Percentiles rank a stretch among this genome's conserved stretches.
Evolutionary conservation across 64 coral and sea anemone genomes (phyloP).

Genomic region (Stichodactyla mertensii): DNA sequence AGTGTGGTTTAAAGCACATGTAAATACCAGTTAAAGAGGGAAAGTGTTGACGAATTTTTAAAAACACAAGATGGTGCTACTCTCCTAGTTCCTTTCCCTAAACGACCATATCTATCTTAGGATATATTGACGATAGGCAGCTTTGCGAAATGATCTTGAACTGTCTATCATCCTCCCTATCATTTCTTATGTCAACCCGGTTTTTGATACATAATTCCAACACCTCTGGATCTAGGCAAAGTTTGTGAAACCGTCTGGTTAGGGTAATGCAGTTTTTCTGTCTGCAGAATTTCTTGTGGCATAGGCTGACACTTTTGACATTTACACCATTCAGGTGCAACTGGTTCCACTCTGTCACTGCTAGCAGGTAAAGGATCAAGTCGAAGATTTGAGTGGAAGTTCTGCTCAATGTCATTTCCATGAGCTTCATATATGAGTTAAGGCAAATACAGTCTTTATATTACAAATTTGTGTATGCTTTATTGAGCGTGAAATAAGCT

Average conservation of each 20-base stretch:
- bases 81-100: conserved; percentile 23
- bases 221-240: conserved; percentile 18
- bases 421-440: no score
- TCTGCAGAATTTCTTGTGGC: conserved; percentile 4
- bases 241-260: not conserved
- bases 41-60: not conserved
- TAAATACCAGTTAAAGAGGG: conserved; percentile 24
- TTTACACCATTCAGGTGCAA: conserved; percentile 24
- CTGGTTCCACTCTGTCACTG: no score
- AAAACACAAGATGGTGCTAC: conserved; percentile 29
- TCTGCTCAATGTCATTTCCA: no score
- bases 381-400: no score
- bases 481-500: no score
- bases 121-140: conserved; percentile 27
- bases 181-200: not conserved
- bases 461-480: no score
- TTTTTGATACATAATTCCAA: conserved; percentile 1
- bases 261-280: not conserved
- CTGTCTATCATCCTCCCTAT: conserved; percentile 17
- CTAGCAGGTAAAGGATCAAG: no score
- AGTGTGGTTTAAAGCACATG: conserved; percentile 7
- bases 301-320: not conserved
- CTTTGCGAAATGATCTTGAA: conserved; percentile 3
- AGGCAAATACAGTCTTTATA: no score
- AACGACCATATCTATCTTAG: conserved; percentile 10